Evolutionary conservation across 2,888 invertebrate genomes (phyloP), one percentile per base, ranked within the genome.

Genomic region (Pteria penguin): DNA sequence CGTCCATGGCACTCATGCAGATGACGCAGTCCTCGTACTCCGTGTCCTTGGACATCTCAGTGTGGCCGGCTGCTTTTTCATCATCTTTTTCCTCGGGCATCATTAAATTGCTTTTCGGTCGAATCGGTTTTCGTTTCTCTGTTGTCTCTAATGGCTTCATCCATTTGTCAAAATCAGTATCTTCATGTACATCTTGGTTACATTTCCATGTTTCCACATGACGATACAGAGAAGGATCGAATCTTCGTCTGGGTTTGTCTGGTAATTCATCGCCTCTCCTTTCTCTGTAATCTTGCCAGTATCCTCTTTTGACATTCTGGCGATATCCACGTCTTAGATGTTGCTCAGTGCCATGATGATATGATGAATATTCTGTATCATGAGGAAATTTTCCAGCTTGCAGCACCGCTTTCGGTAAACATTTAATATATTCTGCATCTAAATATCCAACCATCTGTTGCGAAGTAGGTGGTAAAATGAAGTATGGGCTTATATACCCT

Each of bases 1-100:
- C 61, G 4, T 54, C 65, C 1, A 82, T 55, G 26, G 69, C 68
- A 61, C 82, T 79, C 62, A 87, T 73, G 72, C 87, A 87, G 24
- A 87, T 84, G 8, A 82, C 78, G 72, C 87, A 87, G 3, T 26
- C 45, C 8, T 45, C 8, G 45, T 45, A 8, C 45, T 45, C 45
- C 45, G n/a, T n/a, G n/a, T 45, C 45, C 45, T 0, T 45, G 18
- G 45, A 14, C 45, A 1, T 8, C 11, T 8, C 45, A 45, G 45
- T 18, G 18, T 45, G 0, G 45, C 11, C 45, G 18, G 11, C 18
- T 4, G 4, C 32, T 2, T 45, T 36, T 45, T 65, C 24, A 4
- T 5, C 36, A 22, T 65, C 65, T 18, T 26, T 27, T 22, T 67
- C 67, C 22, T 54, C 55, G 31, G 45, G 33, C 4, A 65, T 14